A percentile compares a stretch with the other conserved stretches of the same genome.
These are phyloP conservation scores for Cephalotes varians DNA, from an alignment of 2,888 invertebrate species.

Conservation along the genomic window DNA sequence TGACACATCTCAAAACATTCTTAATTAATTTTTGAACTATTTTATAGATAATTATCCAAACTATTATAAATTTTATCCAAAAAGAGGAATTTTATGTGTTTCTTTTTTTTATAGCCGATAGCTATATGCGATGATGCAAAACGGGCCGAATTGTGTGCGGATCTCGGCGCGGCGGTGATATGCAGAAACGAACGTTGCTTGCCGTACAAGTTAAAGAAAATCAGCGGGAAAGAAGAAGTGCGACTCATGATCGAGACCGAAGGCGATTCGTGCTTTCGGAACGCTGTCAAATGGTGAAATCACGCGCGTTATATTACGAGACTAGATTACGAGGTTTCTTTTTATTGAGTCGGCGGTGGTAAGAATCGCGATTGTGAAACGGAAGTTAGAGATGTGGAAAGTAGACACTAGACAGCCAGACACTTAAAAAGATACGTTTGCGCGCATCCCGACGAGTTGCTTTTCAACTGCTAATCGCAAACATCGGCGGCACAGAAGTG, in stretches of 20 bases:
- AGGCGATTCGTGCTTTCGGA: conserved; percentile 7
- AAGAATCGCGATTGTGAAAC: not conserved
- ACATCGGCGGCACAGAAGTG: not conserved
- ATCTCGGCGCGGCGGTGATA: conserved; percentile 47
- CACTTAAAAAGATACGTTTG: not conserved
- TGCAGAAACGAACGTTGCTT: not conserved
- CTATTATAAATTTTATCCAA: too few relatives aligned
- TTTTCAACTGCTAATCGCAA: not conserved
- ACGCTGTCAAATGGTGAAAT: conserved; percentile 45
- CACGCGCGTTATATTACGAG: not conserved
- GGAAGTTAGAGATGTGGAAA: not conserved
- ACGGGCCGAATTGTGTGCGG: conserved; percentile 20
- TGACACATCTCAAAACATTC: too few relatives aligned
- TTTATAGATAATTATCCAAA: not conserved
- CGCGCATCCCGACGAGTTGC: not conserved
- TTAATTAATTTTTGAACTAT: not conserved
- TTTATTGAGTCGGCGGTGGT: not conserved
- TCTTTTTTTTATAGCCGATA: conserved; percentile 41
- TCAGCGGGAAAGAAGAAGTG: conserved; percentile 30
- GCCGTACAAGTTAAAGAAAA: conserved; percentile 13
- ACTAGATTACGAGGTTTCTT: not conserved
- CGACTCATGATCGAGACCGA: conserved; percentile 55
- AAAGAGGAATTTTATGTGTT: not conserved
- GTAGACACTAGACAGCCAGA: not conserved
- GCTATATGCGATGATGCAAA: conserved; percentile 28